Evolutionary conservation across 2,113 vertebrate genomes (phyloP).

Genomic region (Toxotes chatareus): DNA sequence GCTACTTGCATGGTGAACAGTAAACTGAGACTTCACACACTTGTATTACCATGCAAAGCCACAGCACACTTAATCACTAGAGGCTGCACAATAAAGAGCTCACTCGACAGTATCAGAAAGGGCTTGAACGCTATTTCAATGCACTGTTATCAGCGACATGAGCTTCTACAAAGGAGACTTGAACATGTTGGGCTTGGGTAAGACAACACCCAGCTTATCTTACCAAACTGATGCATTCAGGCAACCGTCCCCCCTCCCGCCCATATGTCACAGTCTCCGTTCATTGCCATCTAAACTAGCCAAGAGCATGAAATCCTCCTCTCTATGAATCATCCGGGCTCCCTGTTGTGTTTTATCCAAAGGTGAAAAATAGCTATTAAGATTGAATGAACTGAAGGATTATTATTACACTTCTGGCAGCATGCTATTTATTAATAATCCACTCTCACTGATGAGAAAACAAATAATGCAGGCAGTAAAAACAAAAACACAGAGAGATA

Average conservation of each 20-base stretch:
- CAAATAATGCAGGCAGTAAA: constrained; percentile 38
- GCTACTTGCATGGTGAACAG: neutral
- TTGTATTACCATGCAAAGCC: constrained; percentile 9
- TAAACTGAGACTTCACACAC: neutral
- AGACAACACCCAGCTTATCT: constrained; percentile 40
- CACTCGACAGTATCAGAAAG: neutral
- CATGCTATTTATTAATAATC: constrained; percentile 50
- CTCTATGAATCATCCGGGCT: constrained; percentile 56
- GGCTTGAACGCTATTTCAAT: constrained; percentile 19
- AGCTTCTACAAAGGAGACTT: constrained; percentile 14
- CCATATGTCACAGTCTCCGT: constrained; percentile 45
- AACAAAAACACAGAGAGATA: neutral
- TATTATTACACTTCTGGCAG: constrained; percentile 39
- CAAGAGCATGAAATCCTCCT: constrained; percentile 51
- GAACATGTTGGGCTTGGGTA: constrained; percentile 26
- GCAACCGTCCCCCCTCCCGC: constrained; percentile 36
- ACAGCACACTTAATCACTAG: neutral
- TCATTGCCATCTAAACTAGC: constrained; percentile 36
- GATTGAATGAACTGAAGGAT: constrained; percentile 35
- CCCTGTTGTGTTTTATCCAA: constrained; percentile 43
- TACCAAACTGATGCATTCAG: constrained; percentile 35
- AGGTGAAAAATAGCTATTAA: constrained; percentile 59
- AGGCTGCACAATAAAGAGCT: constrained; percentile 28
- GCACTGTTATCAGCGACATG: constrained; percentile 3
- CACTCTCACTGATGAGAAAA: constrained; percentile 46